Base-by-base conservation (phyloP, 2,113 vertebrate species). In the Apteryx mantelli region DNA sequence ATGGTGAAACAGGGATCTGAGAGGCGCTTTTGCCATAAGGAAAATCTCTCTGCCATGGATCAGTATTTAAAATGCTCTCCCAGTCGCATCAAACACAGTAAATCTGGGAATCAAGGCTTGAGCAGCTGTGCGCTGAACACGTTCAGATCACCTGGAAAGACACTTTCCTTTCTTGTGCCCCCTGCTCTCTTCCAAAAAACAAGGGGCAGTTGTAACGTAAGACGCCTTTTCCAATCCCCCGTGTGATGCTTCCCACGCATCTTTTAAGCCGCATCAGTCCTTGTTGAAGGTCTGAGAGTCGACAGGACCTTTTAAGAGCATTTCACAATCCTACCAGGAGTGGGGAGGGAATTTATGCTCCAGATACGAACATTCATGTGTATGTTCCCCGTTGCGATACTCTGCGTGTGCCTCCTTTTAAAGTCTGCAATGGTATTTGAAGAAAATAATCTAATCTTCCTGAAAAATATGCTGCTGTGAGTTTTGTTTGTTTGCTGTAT, bases 291-390 rank as follows among this genome's bases (percentile, higher is more conserved):
- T 14, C 3, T 55, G 70, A 74, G 61, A 30, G 7, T 8, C 1
- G 2, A 68, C 32, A 42, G 2, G 19, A n/a, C 13, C 13, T 91
- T 78, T 58, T 46, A 38, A 89, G 46, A 46, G 32, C 2, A 0
- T 46, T 60, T 91, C 13, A 28, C 13, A 46, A 8, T 21, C 13
- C 30, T 32, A 10, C 0, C 2, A 7, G 34, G 75, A 40, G 28
- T 38, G 17, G 36, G 18, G 1, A 2, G 32, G 52, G 56, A 42
- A 21, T 76, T 95, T 63, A 13, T 44, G 15, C 30, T 65, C 0
- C 3, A 76, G 81, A 24, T 1, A 1, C 10, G 9, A 4, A 65
- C 4, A 55, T n/a, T 32, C 7, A 0, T 5, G 5, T 19, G 30
- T n/a, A 60, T 70, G 16, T 61, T 82, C 18, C 21, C 63, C 12